phyloP scores from a whole-genome alignment of 2,888 invertebrate genomes.

The Junonia oenone region DNA sequence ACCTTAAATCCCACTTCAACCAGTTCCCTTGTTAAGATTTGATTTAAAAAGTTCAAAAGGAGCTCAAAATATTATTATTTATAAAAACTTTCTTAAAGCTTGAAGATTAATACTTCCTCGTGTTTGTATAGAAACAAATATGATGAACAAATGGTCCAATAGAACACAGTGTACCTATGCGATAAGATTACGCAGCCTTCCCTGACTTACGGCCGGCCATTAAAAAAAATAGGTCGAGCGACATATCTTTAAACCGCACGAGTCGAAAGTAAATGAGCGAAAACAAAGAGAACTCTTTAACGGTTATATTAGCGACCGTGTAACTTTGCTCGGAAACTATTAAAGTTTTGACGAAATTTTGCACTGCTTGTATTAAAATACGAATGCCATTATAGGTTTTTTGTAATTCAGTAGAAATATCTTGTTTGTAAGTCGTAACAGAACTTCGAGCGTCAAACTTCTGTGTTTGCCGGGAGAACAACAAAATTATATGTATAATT shows the following conservation, averaged over 20 bases:
- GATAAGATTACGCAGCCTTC: constrained; percentile 10
- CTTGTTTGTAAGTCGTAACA: too few relatives aligned
- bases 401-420: too few relatives aligned
- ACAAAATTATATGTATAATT: too few relatives aligned
- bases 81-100: background rate
- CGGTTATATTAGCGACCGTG: background rate
- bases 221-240: constrained; percentile 7
- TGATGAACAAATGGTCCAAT: constrained; percentile 8
- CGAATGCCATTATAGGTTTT: too few relatives aligned
- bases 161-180: constrained; percentile 3
- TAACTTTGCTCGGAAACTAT: background rate
- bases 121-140: constrained; percentile 7
- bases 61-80: background rate
- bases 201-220: constrained; percentile 5
- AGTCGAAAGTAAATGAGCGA: constrained; percentile 3
- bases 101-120: constrained; percentile 8
- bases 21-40: background rate
- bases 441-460: too few relatives aligned
- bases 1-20: too few relatives aligned
- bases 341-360: background rate
- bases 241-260: constrained; percentile 6
- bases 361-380: too few relatives aligned
- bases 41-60: too few relatives aligned
- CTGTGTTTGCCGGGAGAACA: too few relatives aligned
- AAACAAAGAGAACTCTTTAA: background rate